These are phyloP conservation scores for Cherax quadricarinatus DNA, from an alignment of 1,140 invertebrate species.

Conservation along the genomic window DNA sequence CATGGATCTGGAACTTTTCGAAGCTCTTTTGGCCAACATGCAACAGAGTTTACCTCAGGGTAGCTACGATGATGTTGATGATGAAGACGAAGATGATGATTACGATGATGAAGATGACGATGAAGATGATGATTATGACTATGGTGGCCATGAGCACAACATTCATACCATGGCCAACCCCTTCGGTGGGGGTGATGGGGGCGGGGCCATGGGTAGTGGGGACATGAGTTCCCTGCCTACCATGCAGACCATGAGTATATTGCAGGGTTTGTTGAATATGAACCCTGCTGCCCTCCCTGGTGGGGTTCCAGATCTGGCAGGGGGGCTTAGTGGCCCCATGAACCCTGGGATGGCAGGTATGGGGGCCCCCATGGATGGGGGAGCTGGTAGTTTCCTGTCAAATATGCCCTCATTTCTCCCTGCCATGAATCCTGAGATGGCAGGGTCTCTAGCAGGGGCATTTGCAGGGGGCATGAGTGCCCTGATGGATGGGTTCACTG, in stretches of 20 bases:
- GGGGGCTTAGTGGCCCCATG: slow-evolving; percentile 52
- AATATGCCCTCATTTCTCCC: slow-evolving; percentile 72
- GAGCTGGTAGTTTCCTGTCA: slow-evolving; percentile 61
- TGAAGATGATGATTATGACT: slow-evolving; percentile 70
- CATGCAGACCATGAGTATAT: slow-evolving; percentile 71
- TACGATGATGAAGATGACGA: slow-evolving; percentile 71
- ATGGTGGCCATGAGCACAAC: slow-evolving; percentile 65
- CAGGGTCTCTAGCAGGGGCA: slow-evolving; percentile 67
- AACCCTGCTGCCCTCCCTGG: slow-evolving; percentile 58
- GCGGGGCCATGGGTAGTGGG: slow-evolving; percentile 58
- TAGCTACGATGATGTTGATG: slow-evolving; percentile 62
- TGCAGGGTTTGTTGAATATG: slow-evolving; percentile 71
- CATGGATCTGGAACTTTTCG: slow-evolving; percentile 71
- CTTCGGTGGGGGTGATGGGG: slow-evolving; percentile 46
- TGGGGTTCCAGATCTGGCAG: slow-evolving; percentile 62
- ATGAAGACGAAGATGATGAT: slow-evolving; percentile 71
- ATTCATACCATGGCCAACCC: slow-evolving; percentile 72
- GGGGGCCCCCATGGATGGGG: slow-evolving; percentile 70
- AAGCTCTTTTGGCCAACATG: slow-evolving; percentile 72
- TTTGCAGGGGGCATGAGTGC: slow-evolving; percentile 65
- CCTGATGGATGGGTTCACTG: slow-evolving; percentile 65
- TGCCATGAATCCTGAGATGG: slow-evolving; percentile 64
- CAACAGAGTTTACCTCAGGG: slow-evolving; percentile 66
- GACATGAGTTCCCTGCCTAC: slow-evolving; percentile 64
- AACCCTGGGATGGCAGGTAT: slow-evolving; percentile 60